Evolutionary conservation across 2,888 invertebrate species (phyloP).

Genomic region (Drosophila dives): DNA sequence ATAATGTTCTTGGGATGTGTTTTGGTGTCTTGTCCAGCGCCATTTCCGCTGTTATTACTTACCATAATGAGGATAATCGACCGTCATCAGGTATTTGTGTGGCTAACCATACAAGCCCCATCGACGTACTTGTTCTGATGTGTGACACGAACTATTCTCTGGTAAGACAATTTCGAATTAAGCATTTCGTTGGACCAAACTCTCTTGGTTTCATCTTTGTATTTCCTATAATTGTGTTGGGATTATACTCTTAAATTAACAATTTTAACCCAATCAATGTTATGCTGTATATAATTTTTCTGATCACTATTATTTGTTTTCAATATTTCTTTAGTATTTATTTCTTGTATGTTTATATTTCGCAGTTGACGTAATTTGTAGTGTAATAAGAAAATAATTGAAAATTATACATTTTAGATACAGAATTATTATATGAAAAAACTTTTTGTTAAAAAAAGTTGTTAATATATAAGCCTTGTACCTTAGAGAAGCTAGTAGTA

Average conservation of each 20-base stretch:
- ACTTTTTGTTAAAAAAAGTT: background rate
- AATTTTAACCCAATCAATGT: constrained; percentile 1
- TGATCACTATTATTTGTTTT: background rate
- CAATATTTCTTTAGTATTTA: background rate
- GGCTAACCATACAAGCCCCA: constrained; percentile 99
- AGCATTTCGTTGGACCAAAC: constrained; percentile 7
- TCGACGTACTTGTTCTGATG: constrained; percentile 98
- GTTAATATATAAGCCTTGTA: background rate
- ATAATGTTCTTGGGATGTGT: constrained; percentile 93
- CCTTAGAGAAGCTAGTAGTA: background rate
- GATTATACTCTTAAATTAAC: constrained; percentile 1
- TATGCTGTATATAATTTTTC: constrained; percentile 5
- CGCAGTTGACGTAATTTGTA: background rate
- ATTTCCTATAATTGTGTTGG: constrained; percentile 2
- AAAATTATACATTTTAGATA: background rate
- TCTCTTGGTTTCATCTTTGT: background rate
- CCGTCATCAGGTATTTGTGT: constrained; percentile 96
- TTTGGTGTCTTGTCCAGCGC: constrained; percentile 97
- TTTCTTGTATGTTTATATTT: background rate
- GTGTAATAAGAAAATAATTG: background rate
- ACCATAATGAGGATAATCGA: constrained; percentile 94
- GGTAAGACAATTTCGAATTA: constrained; percentile 87
- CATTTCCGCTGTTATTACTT: constrained; percentile 94
- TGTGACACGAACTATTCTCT: constrained; percentile 98
- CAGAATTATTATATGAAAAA: background rate